A percentile compares a stretch with the other conserved stretches of the same genome.
phyloP scores from a whole-genome alignment of 2,113 vertebrate genomes.

The Colaptes auratus region DNA sequence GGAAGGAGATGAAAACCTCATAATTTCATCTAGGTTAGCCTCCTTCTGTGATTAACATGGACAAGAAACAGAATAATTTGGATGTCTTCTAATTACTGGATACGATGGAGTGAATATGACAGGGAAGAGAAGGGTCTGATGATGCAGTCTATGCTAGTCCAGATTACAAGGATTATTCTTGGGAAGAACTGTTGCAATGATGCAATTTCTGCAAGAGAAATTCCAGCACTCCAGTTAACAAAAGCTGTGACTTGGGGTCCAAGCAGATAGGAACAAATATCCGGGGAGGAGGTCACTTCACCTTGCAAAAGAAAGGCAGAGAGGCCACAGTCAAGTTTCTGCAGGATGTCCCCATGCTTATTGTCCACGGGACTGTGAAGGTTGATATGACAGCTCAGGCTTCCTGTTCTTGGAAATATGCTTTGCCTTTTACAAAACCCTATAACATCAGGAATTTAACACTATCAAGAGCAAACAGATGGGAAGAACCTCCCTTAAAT shows the following conservation, averaged over 20 bases:
- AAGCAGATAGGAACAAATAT: not conserved
- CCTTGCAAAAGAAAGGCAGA: not conserved
- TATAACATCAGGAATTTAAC: constrained; percentile 14
- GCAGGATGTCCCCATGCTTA: not conserved
- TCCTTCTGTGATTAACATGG: not conserved
- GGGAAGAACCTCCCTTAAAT: constrained; percentile 20
- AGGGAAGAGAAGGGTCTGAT: not conserved
- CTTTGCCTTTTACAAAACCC: not conserved
- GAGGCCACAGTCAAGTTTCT: not conserved
- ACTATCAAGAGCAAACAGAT: not conserved
- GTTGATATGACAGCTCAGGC: not conserved
- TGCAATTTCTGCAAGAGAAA: not conserved
- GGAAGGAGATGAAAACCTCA: not conserved
- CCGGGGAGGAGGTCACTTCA: not conserved
- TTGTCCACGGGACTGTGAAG: not conserved
- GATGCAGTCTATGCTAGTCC: not conserved
- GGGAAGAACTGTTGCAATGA: not conserved
- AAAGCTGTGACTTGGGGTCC: not conserved
- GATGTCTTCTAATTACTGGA: not conserved
- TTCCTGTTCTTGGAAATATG: not conserved
- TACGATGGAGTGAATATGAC: not conserved
- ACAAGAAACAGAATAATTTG: not conserved
- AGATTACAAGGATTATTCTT: not conserved
- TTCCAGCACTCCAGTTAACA: not conserved
- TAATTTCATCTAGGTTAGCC: not conserved